phyloP scores from a whole-genome alignment of 2,113 vertebrate species.

The Albula goreensis region DNA sequence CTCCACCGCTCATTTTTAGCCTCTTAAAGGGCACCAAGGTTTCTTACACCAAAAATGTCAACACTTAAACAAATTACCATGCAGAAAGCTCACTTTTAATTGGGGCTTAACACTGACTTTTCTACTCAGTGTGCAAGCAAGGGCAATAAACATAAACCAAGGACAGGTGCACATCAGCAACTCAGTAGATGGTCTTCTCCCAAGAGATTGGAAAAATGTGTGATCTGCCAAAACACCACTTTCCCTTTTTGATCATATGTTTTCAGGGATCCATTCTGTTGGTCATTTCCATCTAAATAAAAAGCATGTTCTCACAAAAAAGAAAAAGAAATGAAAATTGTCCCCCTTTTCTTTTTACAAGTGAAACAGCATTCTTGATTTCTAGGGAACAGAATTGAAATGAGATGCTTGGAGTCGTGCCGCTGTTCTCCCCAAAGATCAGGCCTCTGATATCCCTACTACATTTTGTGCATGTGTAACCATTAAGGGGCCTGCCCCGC shows the following conservation, averaged over 20 bases:
- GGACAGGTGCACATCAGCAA: neutral
- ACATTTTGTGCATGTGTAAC: conserved; percentile 32
- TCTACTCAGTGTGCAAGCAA: neutral
- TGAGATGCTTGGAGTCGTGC: neutral
- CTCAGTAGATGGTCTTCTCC: neutral
- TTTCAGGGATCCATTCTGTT: neutral
- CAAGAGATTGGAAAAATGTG: neutral
- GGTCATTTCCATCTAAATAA: too few species aligned
- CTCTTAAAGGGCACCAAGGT: too few species aligned
- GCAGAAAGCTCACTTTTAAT: neutral
- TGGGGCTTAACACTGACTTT: neutral
- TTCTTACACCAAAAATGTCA: neutral
- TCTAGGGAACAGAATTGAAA: neutral
- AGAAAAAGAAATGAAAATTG: too few species aligned
- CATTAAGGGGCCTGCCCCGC: conserved; percentile 45
- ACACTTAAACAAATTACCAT: neutral
- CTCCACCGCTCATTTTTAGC: too few species aligned
- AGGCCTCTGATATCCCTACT: conserved; percentile 39
- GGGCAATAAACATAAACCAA: neutral
- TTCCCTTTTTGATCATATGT: neutral
- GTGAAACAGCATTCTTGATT: too few species aligned
- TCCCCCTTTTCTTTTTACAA: too few species aligned
- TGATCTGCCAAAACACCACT: too few species aligned
- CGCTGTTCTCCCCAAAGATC: neutral
- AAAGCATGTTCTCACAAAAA: too few species aligned